Evolutionary conservation across 2,888 invertebrate genomes (phyloP), one percentile per base, ranked within the genome.

Genomic region (Coecobrya sp.): DNA sequence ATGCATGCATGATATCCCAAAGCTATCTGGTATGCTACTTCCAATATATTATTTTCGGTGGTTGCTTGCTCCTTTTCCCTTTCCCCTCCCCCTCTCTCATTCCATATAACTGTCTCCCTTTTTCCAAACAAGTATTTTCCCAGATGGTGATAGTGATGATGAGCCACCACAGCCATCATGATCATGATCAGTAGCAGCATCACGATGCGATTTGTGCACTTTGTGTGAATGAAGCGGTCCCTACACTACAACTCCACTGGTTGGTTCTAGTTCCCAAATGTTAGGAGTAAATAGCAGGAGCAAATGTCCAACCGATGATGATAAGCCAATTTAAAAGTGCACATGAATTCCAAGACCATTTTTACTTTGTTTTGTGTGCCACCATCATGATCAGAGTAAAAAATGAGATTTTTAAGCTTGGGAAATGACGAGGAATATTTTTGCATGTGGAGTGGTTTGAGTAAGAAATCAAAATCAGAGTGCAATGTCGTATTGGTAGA

Each of bases 1-100:
- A 82, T 82, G 82, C 82, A 82, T 82, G 62, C 82, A 82, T 82
- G 82, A 59, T 82, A 82, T 82, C 82, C 79, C 49, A 10, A 49
- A 13, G 79, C 52, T 79, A 76, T 79, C 36, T 27, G 73, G 45
- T 76, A 49, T 22, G 45, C 73, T 76, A 22, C 73, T 76, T 22
- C 73, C 42, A 49, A 76, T 79, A 79, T 52, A 79, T 79, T 79
- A 52, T 79, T 79, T 79, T 22, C 79, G n/a, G 79, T 79, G 79
- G 52, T 27, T 52, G 49, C 79, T 79, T 76, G n/a, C n/a, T 16
- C 25, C 25, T 36, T 65, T 5, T n/a, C 25, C 25, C 11, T 76
- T 76, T 49, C 25, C 25, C 76, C 13, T 49, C 19, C 76, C 76
- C 4, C 30, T 49, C 49, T 42, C 73, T 73, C 30, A 25, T 22